Evolutionary conservation across 2,113 vertebrate genomes (phyloP).

Genomic region (Coryphaenoides rupestris): DNA sequence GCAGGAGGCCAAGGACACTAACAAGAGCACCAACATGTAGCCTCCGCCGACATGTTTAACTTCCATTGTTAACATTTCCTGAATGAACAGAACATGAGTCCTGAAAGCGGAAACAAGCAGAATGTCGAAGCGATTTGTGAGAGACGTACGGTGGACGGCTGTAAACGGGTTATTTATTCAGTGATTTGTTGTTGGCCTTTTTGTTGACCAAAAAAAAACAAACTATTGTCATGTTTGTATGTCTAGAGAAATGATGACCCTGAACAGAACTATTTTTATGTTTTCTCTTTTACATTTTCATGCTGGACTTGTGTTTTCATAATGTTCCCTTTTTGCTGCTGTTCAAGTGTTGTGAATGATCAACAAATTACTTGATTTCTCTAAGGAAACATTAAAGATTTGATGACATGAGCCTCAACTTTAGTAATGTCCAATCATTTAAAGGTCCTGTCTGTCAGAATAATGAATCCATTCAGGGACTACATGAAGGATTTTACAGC

Average conservation of each 20-base stretch:
- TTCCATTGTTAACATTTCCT: neutral
- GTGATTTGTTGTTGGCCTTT: neutral
- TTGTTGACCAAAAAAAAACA: neutral
- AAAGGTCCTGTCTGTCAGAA: too few species aligned
- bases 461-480: too few species aligned
- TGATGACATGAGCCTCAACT: neutral
- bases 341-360: neutral
- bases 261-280: neutral
- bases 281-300: constrained; percentile 6
- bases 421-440: neutral
- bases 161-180: neutral
- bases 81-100: neutral
- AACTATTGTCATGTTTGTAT: too few species aligned
- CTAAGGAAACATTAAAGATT: constrained; percentile 34
- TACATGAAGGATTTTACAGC: too few species aligned
- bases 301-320: constrained; percentile 3
- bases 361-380: constrained; percentile 7
- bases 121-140: neutral
- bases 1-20: constrained; percentile 77
- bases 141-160: neutral
- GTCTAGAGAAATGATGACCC: neutral
- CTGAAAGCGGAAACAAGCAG: neutral
- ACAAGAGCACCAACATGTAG: constrained; percentile 54
- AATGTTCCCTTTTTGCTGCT: neutral
- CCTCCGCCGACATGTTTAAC: neutral